These are phyloP conservation scores for Oopsacas minuta DNA, from an alignment of 37 sponge, comb jelly and placozoan genomes.

Conservation along the genomic window DNA sequence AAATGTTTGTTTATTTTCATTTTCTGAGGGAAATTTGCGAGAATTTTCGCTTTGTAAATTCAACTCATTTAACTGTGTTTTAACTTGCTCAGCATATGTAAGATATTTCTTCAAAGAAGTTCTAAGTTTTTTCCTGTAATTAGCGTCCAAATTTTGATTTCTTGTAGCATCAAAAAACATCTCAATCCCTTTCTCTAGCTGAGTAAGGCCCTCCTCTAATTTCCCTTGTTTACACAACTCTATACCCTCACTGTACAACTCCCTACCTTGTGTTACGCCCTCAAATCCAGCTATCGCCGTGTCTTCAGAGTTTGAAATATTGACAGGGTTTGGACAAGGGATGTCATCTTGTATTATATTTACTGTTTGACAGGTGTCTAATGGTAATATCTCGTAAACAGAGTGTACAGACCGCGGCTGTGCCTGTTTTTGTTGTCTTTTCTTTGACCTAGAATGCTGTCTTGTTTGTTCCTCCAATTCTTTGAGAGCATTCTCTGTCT, in stretches of 20 bases:
- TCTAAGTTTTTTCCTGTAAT: not conserved
- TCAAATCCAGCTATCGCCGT: not conserved
- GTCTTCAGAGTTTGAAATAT: not conserved
- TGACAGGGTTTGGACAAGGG: not conserved
- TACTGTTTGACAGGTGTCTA: not conserved
- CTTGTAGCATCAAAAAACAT: not conserved
- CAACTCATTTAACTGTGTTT: conserved; percentile 6
- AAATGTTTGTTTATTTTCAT: not conserved
- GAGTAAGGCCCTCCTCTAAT: not conserved
- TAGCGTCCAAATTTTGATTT: not conserved
- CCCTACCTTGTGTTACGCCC: not conserved
- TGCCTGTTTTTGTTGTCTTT: not conserved
- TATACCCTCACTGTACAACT: not conserved
- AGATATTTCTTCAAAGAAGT: not conserved
- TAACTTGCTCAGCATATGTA: conserved; percentile 12
- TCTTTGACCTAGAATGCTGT: not conserved
- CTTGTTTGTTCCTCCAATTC: not conserved
- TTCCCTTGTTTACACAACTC: not conserved
- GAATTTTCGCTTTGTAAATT: not conserved
- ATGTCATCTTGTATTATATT: not conserved
- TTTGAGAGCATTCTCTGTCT: conserved; percentile 5
- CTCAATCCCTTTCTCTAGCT: not conserved
- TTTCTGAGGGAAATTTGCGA: not conserved
- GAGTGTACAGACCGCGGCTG: not conserved
- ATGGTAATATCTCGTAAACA: not conserved